Percentiles rank a stretch among this genome's conserved stretches.
Evolutionary conservation across 2,113 vertebrate species (phyloP).

Genomic region (Corythoichthys intestinalis): DNA sequence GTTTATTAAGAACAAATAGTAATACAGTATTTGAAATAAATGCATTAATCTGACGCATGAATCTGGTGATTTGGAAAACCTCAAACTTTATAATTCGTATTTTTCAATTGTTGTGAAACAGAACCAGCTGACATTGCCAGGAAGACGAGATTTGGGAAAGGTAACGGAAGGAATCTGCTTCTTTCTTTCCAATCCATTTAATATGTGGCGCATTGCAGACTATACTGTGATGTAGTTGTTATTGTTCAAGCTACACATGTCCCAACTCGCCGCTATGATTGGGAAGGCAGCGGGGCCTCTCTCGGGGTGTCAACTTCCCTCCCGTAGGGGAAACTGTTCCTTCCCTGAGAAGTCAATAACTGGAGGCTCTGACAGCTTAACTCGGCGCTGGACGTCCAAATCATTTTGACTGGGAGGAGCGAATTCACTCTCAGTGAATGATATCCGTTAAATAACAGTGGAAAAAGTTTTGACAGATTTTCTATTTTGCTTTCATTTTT

Average conservation of each 20-base stretch:
- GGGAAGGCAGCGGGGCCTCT: conserved; percentile 34
- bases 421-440: too few species aligned
- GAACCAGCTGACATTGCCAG: not conserved
- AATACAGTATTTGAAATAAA: too few species aligned
- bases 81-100: too few species aligned
- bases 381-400: not conserved
- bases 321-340: conserved; percentile 37
- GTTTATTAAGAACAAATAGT: too few species aligned
- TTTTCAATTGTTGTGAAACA: too few species aligned
- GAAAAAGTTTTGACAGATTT: too few species aligned
- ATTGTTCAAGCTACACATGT: not conserved
- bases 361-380: not conserved
- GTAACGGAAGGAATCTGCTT: not conserved
- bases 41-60: too few species aligned
- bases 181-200: not conserved
- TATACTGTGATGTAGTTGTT: not conserved
- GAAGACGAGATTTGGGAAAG: not conserved
- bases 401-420: too few species aligned
- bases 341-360: conserved; percentile 45
- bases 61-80: too few species aligned
- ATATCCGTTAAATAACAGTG: too few species aligned
- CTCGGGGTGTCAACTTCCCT: conserved; percentile 60
- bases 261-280: not conserved
- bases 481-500: too few species aligned
- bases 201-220: too few species aligned